These are phyloP conservation scores for Pelvicachromis taeniatus DNA, from an alignment of 2,113 vertebrate species.

Conservation along the genomic window DNA sequence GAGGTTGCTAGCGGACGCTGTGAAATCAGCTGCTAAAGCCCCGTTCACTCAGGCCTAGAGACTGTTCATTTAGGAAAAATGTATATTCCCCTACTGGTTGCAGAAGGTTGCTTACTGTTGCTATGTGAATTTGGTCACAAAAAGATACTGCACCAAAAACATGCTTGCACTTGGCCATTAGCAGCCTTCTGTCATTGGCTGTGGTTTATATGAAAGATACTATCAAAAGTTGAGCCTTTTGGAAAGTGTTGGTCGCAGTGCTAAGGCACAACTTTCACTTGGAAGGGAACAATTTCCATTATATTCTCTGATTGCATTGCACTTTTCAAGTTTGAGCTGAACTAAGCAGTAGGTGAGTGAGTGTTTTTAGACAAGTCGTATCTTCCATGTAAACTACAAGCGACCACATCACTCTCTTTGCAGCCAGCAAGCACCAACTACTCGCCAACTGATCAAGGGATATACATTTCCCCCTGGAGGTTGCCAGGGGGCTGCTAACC, in stretches of 20 bases:
- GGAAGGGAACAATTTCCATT: too few species aligned
- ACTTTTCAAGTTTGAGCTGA: rapidly evolving
- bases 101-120: neutral
- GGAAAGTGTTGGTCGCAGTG: too few species aligned
- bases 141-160: neutral
- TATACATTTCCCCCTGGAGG: neutral
- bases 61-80: neutral
- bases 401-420: neutral
- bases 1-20: neutral
- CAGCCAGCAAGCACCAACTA: neutral
- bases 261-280: too few species aligned
- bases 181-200: rapidly evolving
- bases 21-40: neutral
- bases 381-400: neutral
- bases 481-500: neutral
- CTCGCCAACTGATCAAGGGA: rapidly evolving
- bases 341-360: neutral
- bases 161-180: neutral
- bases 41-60: neutral
- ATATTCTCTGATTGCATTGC: neutral
- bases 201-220: neutral
- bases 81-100: neutral
- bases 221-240: neutral
- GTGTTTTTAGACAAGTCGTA: neutral
- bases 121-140: rapidly evolving